These are phyloP conservation scores for Lonchura striata DNA, from an alignment of 2,113 vertebrate genomes.

Conservation along the genomic window DNA sequence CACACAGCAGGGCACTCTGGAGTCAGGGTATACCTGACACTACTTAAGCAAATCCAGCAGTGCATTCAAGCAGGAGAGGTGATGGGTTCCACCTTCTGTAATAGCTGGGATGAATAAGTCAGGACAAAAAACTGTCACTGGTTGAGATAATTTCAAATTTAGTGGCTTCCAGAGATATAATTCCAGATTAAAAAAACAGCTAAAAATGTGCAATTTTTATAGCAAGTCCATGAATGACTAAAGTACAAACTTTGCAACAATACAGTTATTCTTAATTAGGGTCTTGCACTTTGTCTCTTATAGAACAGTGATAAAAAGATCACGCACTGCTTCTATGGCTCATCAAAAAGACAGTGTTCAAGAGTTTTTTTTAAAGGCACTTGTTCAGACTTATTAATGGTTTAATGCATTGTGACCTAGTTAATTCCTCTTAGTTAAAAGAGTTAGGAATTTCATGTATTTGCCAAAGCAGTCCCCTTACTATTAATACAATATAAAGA, in stretches of 20 bases:
- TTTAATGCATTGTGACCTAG: neutral
- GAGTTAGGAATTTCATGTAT: neutral
- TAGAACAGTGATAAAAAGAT: neutral
- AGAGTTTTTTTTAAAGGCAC: neutral
- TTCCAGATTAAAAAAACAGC: neutral
- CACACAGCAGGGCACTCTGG: neutral
- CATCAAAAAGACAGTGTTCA: neutral
- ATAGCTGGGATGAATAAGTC: constrained; percentile 37
- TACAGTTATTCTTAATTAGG: neutral
- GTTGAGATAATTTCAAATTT: constrained; percentile 31
- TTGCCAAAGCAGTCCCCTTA: neutral
- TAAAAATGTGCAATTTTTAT: neutral
- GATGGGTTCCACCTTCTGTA: neutral
- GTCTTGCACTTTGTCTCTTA: neutral
- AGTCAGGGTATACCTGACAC: neutral
- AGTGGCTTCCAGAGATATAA: constrained; percentile 8
- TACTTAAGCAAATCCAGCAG: neutral
- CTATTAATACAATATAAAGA: neutral
- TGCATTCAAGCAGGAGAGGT: neutral
- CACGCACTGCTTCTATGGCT: neutral
- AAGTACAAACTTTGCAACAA: neutral
- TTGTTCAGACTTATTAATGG: neutral
- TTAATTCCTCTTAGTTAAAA: neutral
- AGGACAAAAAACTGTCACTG: neutral
- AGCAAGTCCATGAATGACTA: constrained; percentile 7